Evolutionary conservation across 2,888 invertebrate genomes (phyloP).

Genomic region (Anticlea derivata): DNA sequence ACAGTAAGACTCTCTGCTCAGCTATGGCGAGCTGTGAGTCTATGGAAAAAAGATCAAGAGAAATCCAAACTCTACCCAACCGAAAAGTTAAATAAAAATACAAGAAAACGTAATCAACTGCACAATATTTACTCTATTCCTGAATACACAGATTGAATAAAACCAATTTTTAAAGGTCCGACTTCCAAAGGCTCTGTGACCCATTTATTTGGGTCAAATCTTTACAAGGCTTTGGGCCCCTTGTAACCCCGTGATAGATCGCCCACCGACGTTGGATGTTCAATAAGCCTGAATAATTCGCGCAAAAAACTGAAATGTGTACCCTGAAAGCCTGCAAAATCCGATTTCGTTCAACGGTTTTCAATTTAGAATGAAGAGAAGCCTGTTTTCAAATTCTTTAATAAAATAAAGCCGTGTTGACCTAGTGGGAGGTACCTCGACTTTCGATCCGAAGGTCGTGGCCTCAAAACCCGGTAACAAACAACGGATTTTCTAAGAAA

Average conservation of each 20-base stretch:
- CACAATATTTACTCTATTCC: conserved; percentile 47
- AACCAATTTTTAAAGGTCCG: conserved; percentile 66
- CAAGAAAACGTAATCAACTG: conserved; percentile 26
- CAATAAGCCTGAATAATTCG: conserved; percentile 73
- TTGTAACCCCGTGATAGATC: conserved; percentile 67
- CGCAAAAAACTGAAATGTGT: conserved; percentile 51
- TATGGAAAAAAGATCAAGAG: conserved; percentile 13
- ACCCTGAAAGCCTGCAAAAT: conserved; percentile 17
- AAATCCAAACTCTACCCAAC: conserved; percentile 4
- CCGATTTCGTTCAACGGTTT: conserved; percentile 15
- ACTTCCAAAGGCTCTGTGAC: conserved; percentile 62
- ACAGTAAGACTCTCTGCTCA: no score
- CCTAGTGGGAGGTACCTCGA: no score
- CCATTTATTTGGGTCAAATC: conserved; percentile 61
- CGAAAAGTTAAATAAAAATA: conserved; percentile 22
- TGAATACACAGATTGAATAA: conserved; percentile 59
- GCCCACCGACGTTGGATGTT: conserved; percentile 60
- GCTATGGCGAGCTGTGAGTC: no score
- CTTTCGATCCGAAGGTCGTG: no score
- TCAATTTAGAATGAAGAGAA: conserved; percentile 10
- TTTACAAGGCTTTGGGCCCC: conserved; percentile 53
- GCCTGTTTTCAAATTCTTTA: background rate
- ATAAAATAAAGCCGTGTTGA: no score
- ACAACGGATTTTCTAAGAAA: no score
- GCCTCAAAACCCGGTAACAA: no score